Percentiles rank a stretch among this genome's conserved stretches.
Evolutionary conservation across 2,888 invertebrate genomes (phyloP).

Genomic region (Eremobia ochroleuca): DNA sequence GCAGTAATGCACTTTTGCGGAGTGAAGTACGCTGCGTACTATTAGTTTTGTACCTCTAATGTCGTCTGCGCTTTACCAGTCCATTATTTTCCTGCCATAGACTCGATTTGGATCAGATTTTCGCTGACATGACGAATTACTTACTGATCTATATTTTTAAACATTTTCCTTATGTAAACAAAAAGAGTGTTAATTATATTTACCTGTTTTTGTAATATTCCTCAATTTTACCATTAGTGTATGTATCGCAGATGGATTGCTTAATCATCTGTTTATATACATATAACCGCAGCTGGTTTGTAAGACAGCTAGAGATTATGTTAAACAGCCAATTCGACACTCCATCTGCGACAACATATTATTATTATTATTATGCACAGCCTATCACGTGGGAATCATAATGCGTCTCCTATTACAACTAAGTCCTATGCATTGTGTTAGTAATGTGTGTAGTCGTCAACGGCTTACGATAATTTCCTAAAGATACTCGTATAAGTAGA

Average conservation of each 20-base stretch:
- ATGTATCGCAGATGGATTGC: not conserved
- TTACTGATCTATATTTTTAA: not conserved
- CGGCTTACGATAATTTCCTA: not conserved
- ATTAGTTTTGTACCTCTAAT: slow-evolving; percentile 36
- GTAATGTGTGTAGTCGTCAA: too few relatives aligned
- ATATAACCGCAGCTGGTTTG: too few relatives aligned
- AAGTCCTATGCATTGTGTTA: not conserved
- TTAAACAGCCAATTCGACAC: not conserved
- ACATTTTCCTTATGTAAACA: not conserved
- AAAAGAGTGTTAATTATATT: not conserved
- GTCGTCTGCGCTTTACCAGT: slow-evolving; percentile 16
- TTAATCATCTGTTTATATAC: not conserved
- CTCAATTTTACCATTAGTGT: not conserved
- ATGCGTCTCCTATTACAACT: not conserved
- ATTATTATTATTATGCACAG: too few relatives aligned
- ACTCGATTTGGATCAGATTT: not conserved
- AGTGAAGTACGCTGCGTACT: slow-evolving; percentile 20
- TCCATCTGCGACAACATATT: not conserved
- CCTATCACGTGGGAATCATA: too few relatives aligned
- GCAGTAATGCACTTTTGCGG: slow-evolving; percentile 56
- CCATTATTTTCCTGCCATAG: slow-evolving; percentile 6
- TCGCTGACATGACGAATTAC: not conserved
- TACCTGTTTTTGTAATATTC: not conserved
- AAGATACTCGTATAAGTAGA: not conserved
- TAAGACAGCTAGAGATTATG: too few relatives aligned